These are phyloP conservation scores for Aphaenogaster ashmeadi DNA, from an alignment of 1,140 invertebrate species.

Conservation along the genomic window DNA sequence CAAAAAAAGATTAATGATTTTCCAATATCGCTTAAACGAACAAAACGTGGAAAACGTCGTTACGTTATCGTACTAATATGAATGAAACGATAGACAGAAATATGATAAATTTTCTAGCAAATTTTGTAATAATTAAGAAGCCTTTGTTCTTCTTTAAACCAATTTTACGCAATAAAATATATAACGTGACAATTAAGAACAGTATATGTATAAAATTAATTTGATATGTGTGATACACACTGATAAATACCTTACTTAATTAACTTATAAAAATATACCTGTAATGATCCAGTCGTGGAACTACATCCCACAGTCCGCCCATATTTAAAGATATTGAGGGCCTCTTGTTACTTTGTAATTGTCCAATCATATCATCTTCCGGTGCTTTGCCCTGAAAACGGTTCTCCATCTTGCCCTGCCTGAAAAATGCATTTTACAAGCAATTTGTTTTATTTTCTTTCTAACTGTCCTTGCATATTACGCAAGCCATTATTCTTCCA, in stretches of 20 bases:
- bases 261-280: conserved; percentile 87
- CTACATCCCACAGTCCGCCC: conserved; percentile 90
- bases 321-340: conserved; percentile 84
- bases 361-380: conserved; percentile 75
- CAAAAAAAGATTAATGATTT: conserved; percentile 22
- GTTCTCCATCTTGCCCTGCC: conserved; percentile 82
- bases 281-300: conserved; percentile 96
- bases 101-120: neutral
- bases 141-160: neutral
- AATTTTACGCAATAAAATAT: neutral
- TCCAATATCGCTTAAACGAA: conserved; percentile 30
- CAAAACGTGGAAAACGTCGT: neutral
- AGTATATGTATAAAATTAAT: neutral
- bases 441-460: neutral
- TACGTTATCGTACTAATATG: neutral
- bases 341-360: conserved; percentile 80
- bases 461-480: neutral
- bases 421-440: conserved; percentile 64
- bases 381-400: conserved; percentile 78
- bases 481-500: neutral
- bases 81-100: neutral
- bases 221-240: neutral
- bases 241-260: neutral
- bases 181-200: neutral
- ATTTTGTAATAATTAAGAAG: neutral